Percentiles rank a stretch among this genome's conserved stretches.
phyloP scores from a whole-genome alignment of 2,797 vertebrate genomes.

The Periparus ater region DNA sequence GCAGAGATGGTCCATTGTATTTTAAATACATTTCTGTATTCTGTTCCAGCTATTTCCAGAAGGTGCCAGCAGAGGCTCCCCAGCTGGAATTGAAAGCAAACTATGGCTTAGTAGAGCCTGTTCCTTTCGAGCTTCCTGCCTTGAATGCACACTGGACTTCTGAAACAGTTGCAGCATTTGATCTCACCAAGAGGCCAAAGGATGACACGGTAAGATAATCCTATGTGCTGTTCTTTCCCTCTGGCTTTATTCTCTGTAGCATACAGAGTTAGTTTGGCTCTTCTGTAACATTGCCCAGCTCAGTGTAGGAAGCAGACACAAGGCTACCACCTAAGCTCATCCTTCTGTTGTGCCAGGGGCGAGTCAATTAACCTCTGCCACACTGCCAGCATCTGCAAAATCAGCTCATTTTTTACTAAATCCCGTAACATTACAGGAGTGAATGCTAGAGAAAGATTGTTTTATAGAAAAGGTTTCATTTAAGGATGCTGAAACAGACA shows the following conservation, averaged over 20 bases:
- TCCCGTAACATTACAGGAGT: neutral
- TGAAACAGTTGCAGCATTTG: conserved; percentile 89
- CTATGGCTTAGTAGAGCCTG: conserved; percentile 92
- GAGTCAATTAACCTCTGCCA: neutral
- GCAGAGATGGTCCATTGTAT: neutral
- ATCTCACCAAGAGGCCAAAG: conserved; percentile 93
- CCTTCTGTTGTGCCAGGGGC: neutral
- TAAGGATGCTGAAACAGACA: neutral
- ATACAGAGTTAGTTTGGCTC: neutral
- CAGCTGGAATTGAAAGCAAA: conserved; percentile 94
- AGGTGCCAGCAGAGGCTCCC: conserved; percentile 90
- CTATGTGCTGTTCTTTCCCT: neutral
- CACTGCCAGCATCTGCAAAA: neutral
- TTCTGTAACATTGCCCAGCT: neutral
- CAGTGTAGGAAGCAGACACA: neutral
- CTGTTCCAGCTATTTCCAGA: conserved; percentile 92
- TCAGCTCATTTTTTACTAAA: neutral
- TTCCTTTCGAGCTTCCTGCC: conserved; percentile 87
- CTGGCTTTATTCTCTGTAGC: neutral
- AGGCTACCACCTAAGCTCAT: neutral
- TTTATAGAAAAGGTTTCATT: neutral
- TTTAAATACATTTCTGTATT: neutral
- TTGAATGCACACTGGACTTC: conserved; percentile 84
- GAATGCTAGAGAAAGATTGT: neutral
- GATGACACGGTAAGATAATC: conserved; percentile 84